These are phyloP conservation scores for Saturnia japonica DNA, from an alignment of 2,888 invertebrate species.

Conservation along the genomic window DNA sequence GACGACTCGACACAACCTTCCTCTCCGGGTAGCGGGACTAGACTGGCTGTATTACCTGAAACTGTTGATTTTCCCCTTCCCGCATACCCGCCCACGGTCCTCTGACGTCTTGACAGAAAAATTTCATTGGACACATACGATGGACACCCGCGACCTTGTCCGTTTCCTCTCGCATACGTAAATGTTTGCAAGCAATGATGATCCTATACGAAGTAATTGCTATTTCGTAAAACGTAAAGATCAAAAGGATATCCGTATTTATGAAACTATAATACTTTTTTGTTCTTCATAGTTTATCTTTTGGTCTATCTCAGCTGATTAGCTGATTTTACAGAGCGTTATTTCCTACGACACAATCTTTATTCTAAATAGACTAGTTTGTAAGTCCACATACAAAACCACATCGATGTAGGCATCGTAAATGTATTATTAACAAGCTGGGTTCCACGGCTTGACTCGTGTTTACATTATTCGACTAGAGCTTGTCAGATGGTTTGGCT, in stretches of 20 bases:
- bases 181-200: slow-evolving; percentile 23
- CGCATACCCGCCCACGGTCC: slow-evolving; percentile 24
- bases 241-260: background rate
- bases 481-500: too few species aligned
- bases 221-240: slow-evolving; percentile 4
- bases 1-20: slow-evolving; percentile 24
- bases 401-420: too few species aligned
- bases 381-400: too few species aligned
- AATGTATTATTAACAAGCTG: too few species aligned
- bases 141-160: slow-evolving; percentile 31
- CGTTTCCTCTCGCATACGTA: slow-evolving; percentile 22
- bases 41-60: slow-evolving; percentile 41
- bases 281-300: background rate
- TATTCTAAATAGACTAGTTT: too few species aligned
- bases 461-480: too few species aligned
- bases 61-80: slow-evolving; percentile 40
- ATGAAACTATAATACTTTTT: background rate
- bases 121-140: slow-evolving; percentile 44
- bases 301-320: background rate
- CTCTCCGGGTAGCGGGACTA: slow-evolving; percentile 26
- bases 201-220: background rate
- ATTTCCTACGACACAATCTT: background rate
- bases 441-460: too few species aligned
- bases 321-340: background rate
- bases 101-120: slow-evolving; percentile 44